Conservation (phyloP, 2,113 vertebrate species). For the Neoarius graeffei region DNA sequence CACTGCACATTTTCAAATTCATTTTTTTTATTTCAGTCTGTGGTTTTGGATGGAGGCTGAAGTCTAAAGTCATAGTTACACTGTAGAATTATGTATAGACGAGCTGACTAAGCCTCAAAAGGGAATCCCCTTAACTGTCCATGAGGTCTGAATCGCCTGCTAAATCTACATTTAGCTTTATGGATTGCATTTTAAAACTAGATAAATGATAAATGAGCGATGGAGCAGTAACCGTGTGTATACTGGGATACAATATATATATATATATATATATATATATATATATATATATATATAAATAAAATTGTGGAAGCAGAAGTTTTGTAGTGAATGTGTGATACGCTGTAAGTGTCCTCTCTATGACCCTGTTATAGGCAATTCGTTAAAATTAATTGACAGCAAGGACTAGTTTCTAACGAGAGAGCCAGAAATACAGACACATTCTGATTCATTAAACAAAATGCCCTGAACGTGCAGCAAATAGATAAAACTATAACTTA, state of each 20-base stretch:
- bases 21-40: conserved; percentile 56
- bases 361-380: conserved; percentile 3
- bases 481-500: not conserved
- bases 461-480: not conserved
- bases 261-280: no score
- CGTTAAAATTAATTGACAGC: conserved; percentile 22
- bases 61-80: conserved; percentile 61
- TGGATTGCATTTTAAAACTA: not conserved
- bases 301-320: not conserved
- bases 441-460: not conserved
- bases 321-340: conserved; percentile 19
- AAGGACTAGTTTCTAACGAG: not conserved
- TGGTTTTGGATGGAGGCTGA: conserved; percentile 60
- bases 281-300: no score
- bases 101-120: conserved; percentile 45
- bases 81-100: conserved; percentile 62
- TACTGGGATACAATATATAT: no score
- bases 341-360: not conserved
- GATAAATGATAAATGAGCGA: conserved; percentile 1
- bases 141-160: conserved; percentile 48
- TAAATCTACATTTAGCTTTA: conserved; percentile 20
- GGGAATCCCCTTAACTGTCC: conserved; percentile 56
- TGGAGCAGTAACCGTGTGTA: not conserved
- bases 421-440: not conserved
- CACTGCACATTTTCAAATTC: conserved; percentile 64